Evolutionary conservation across 2,888 invertebrate genomes (phyloP), one percentile per base, ranked within the genome.

Genomic region (Ceramica pisi): DNA sequence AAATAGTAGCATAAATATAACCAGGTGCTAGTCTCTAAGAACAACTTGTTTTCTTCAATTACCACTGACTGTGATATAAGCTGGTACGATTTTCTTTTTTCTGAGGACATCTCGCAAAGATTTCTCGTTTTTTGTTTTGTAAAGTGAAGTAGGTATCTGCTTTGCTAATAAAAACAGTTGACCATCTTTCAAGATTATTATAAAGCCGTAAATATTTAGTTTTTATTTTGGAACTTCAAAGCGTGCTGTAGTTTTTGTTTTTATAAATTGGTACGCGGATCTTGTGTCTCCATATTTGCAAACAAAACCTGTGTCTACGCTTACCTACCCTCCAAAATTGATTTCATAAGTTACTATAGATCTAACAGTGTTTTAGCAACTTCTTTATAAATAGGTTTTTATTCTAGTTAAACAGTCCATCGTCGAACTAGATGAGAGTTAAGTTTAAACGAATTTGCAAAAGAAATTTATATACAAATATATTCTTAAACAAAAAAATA

Each of bases 31-130:
- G 26, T 59, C 41, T 66, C 26, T 66, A 59, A 62, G 62, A 59
- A 56, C 31, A 67, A 79, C 83, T 31, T 48, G 78, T 80, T 80
- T 69, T 61, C 21, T 73, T 57, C 55, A 62, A 57, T 70, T 10
- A 51, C 35, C 38, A 41, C 61, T 71, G 41, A 46, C 61, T 68
- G 41, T 60, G 55, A 73, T 73, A 67, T 71, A 31, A 31, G 31
- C 31, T 31, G 31, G 51, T 50, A n/a, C 16, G 6, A 35, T 53
- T n/a, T 35, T 50, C 16, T 50, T 63, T 65, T 66, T 44, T 64
- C 48, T 41, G 9, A 63, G 2, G 12, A 31, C 19, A 53, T 60
- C 26, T 66, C 69, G 16, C 10, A 60, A 66, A 23, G 0, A 23
- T 26, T 44, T 55, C 9, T 16, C 10, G n/a, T 71, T 26, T 48